Base-by-base conservation (phyloP, 2,797 vertebrate species). In the Thripadectes ignobilis region DNA sequence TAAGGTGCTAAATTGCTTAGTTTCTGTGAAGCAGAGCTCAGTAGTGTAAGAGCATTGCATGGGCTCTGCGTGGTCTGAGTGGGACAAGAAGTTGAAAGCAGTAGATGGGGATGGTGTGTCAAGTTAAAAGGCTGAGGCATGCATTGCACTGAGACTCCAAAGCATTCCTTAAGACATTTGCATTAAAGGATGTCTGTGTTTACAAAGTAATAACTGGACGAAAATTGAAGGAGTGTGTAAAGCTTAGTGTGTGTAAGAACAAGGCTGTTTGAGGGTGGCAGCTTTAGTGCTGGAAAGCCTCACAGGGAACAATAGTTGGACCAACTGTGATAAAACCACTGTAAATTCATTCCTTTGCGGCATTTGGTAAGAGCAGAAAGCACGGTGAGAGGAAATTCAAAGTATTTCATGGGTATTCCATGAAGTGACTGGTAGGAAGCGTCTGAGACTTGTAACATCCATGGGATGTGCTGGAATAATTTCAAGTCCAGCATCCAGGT, bases 401-500 rank as follows among this genome's bases (percentile, higher is more conserved):
- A 95, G 68, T 62, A 61, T 78, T 89, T 93, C 69, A 59, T 23
- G 51, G 85, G 6, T 68, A 10, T 78, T 76, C 19, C 18, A 43
- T 86, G 77, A 78, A 88, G 57, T 57, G 82, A 75, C 88, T 91
- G 91, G 49, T 73, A 72, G 73, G 89, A 94, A 94, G 81, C 9
- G 54, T 73, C 91, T 49, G 49, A 84, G 71, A 32, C 63, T 76
- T 15, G 46, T 76, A 46, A 84, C 85, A 38, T 92, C 92, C 86
- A 54, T 32, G 62, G 59, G 92, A 88, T 68, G 83, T 89, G 92
- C 93, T 91, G 81, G 80, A 97, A 92, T 77, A 76, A 83, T 92
- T 78, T 24, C 74, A 92, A 81, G 32, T 71, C 85, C 85, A 75
- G 62, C 89, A 85, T 94, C 89, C 94, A 69, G 93, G 65, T 95